Conservation (phyloP, 2,888 invertebrate species). For the Helobdella robusta region DNA sequence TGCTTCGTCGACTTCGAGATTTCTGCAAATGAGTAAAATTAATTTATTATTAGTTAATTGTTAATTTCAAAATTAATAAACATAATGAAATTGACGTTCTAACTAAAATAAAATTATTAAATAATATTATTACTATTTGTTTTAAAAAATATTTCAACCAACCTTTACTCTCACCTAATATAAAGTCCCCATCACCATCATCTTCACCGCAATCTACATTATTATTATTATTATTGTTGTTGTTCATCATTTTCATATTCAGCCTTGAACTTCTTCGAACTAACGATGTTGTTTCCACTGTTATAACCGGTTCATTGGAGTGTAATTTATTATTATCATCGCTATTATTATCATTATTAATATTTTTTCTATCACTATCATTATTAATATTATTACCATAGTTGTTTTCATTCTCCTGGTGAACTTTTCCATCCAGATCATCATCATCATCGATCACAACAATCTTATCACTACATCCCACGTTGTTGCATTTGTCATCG, state of each 20-base stretch:
- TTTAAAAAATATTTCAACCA: background rate
- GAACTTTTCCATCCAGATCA: background rate
- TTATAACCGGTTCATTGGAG: background rate
- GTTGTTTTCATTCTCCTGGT: background rate
- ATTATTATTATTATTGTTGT: constrained; percentile 6
- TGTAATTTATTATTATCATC: background rate
- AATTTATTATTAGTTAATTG: too few relatives aligned
- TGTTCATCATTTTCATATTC: background rate
- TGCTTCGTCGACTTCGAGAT: too few relatives aligned
- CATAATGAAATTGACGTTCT: too few relatives aligned
- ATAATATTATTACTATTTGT: too few relatives aligned
- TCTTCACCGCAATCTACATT: background rate
- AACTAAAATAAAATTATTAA: too few relatives aligned
- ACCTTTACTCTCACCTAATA: background rate
- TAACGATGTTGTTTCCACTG: background rate
- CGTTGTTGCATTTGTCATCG: too few relatives aligned
- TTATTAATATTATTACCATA: background rate
- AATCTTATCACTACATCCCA: background rate
- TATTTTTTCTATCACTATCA: constrained; percentile 7
- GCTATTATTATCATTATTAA: constrained; percentile 4
- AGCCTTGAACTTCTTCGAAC: background rate
- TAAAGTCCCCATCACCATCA: background rate
- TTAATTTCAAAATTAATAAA: too few relatives aligned
- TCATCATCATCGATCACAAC: constrained; percentile 1
- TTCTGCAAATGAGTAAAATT: too few relatives aligned